Conservation (phyloP, 2,888 invertebrate genomes). For the Brenthis ino region DNA sequence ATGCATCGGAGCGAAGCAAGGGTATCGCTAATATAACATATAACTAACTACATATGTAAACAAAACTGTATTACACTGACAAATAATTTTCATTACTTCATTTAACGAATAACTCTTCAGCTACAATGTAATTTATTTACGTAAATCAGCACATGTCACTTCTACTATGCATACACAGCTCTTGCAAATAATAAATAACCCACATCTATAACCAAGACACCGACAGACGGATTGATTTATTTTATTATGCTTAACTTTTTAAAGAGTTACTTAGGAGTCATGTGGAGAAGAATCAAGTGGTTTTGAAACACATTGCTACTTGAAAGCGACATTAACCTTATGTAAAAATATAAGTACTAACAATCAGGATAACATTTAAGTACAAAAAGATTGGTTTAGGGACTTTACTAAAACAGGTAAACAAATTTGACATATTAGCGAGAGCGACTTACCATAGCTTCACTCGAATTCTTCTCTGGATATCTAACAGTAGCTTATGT, state of each 20-base stretch:
- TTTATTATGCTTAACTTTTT: constrained; percentile 38
- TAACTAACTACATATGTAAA: background rate
- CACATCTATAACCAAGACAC: constrained; percentile 42
- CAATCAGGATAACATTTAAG: background rate
- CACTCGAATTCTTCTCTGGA: too few species aligned
- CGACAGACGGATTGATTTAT: constrained; percentile 45
- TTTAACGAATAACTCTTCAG: too few species aligned
- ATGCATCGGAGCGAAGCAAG: too few species aligned
- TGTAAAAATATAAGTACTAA: background rate
- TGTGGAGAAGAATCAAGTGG: constrained; percentile 30
- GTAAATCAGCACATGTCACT: background rate
- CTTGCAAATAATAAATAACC: constrained; percentile 43
- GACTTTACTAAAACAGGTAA: too few species aligned
- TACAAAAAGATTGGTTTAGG: too few species aligned
- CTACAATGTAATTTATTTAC: background rate
- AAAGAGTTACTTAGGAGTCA: constrained; percentile 38
- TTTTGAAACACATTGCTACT: constrained; percentile 33
- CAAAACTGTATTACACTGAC: too few species aligned
- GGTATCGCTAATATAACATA: too few species aligned
- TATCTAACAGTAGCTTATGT: too few species aligned
- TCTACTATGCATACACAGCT: constrained; percentile 19
- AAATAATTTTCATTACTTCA: too few species aligned
- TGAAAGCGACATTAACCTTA: constrained; percentile 21
- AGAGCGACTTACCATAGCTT: too few species aligned
- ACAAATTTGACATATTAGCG: too few species aligned